Percentiles rank a stretch among this genome's conserved stretches.
These are phyloP conservation scores for Synergus gifuensis DNA, from an alignment of 2,888 invertebrate species.

Conservation along the genomic window DNA sequence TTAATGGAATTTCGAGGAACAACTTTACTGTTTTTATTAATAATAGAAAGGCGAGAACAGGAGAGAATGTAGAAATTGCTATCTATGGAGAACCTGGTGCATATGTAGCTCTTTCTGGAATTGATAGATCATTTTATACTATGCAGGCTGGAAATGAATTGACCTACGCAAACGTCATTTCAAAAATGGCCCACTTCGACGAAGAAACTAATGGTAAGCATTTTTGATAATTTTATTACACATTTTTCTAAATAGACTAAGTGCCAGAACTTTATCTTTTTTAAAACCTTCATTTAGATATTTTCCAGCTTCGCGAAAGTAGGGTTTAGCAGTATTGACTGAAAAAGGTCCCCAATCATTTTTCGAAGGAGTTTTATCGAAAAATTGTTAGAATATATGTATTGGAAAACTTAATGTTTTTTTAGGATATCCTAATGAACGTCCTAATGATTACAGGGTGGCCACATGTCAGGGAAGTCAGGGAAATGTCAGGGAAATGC, in stretches of 20 bases:
- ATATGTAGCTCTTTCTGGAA: constrained; percentile 94
- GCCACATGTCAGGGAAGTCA: too few relatives aligned
- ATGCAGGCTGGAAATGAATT: constrained; percentile 97
- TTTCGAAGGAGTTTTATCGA: too few relatives aligned
- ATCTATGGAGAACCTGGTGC: constrained; percentile 96
- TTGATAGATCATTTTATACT: constrained; percentile 92
- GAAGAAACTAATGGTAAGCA: constrained; percentile 87
- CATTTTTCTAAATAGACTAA: neutral
- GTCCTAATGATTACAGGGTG: too few relatives aligned
- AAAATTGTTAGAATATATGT: too few relatives aligned
- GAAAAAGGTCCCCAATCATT: too few relatives aligned
- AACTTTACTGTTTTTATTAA: constrained; percentile 93
- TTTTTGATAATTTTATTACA: neutral
- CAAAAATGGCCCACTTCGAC: constrained; percentile 93
- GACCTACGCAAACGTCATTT: constrained; percentile 90
- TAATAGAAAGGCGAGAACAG: constrained; percentile 95
- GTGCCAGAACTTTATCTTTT: too few relatives aligned
- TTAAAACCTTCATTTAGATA: too few relatives aligned
- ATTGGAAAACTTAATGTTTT: too few relatives aligned
- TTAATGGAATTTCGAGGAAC: constrained; percentile 95
- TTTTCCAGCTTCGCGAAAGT: too few relatives aligned
- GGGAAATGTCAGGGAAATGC: too few relatives aligned
- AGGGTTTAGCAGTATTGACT: too few relatives aligned
- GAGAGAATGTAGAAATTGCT: constrained; percentile 95
- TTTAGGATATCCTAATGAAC: too few relatives aligned